A percentile compares a stretch with the other conserved stretches of the same genome.
phyloP scores from a whole-genome alignment of 2,113 vertebrate species.

The Geococcyx californianus region DNA sequence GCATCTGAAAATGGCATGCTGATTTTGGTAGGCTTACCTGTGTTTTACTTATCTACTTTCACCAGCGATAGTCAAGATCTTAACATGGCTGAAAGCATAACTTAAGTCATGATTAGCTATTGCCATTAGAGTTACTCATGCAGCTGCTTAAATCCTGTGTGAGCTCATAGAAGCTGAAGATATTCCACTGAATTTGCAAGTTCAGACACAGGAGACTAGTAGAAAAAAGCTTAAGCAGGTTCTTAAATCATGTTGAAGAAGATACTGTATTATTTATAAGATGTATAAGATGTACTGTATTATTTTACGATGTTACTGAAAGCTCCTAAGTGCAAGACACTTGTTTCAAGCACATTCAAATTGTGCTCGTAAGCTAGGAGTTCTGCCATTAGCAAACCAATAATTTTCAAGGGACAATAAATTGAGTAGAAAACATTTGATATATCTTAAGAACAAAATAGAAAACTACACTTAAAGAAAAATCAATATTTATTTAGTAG shows the following conservation, averaged over 20 bases:
- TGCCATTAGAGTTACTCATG: neutral
- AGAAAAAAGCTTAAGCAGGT: neutral
- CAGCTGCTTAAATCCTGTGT: accelerated
- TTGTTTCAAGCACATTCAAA: neutral
- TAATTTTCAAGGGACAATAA: neutral
- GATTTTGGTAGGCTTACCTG: neutral
- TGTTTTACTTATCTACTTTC: neutral
- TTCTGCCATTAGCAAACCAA: neutral
- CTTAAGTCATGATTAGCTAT: neutral
- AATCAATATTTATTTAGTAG: neutral
- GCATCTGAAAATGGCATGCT: neutral
- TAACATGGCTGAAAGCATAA: neutral
- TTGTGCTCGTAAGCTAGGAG: neutral
- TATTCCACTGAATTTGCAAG: neutral
- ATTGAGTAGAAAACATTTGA: neutral
- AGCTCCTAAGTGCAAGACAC: neutral
- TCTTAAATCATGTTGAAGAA: neutral
- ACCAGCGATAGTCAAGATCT: neutral
- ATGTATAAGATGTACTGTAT: too few species aligned
- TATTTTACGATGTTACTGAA: too few species aligned
- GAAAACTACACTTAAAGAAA: neutral
- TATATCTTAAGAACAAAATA: neutral
- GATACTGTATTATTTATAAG: neutral
- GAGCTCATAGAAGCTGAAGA: neutral
- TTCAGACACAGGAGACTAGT: neutral